Evolutionary conservation across 2,797 vertebrate genomes (phyloP), one percentile per base, ranked within the genome.

Genomic region (Balearica regulorum): DNA sequence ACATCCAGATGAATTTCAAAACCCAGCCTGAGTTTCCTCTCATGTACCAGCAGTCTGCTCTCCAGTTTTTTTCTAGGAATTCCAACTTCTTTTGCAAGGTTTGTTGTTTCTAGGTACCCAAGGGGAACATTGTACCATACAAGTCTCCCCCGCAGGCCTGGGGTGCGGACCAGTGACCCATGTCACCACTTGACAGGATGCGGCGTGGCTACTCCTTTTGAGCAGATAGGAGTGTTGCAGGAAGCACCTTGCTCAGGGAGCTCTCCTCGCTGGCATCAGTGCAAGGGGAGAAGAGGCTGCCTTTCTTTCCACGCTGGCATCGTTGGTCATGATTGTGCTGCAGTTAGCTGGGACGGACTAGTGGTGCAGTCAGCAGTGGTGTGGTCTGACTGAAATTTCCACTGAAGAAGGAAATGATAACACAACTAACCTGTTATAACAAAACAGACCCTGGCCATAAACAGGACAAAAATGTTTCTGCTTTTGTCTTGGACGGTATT

Each of bases 101-200:
- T 76, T 49, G 48, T 28, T 92, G 25, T 35, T n/a, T 54, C 49
- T 26, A 4, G 43, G 20, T 21, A 13, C 22, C 43, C 29, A 5
- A 10, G 13, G 31, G n/a, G 10, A 51, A 3, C 3, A 0, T 18
- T 10, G 1, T 1, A 1, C 11, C 1, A 3, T 10, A 22, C 13
- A 8, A 6, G 18, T 25, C 11, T 41, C n/a, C 35, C 44, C 4
- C 1, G 44, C 33, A 53, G 66, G 10, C 37, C 44, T 13, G 39
- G n/a, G 16, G 2, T 2, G 1, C 1, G 13, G 17, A 2, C 2
- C 17, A 1, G 20, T 29, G 49, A 15, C 13, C 25, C 2, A 0
- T 3, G 17, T 16, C 49, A 13, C 26, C n/a, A 1, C 16, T 2
- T 1, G 31, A 1, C 17, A 16, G 49, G 37, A 22, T 6, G 7